phyloP scores from a whole-genome alignment of 2,888 invertebrate genomes.

The Luffia ferchaultella region DNA sequence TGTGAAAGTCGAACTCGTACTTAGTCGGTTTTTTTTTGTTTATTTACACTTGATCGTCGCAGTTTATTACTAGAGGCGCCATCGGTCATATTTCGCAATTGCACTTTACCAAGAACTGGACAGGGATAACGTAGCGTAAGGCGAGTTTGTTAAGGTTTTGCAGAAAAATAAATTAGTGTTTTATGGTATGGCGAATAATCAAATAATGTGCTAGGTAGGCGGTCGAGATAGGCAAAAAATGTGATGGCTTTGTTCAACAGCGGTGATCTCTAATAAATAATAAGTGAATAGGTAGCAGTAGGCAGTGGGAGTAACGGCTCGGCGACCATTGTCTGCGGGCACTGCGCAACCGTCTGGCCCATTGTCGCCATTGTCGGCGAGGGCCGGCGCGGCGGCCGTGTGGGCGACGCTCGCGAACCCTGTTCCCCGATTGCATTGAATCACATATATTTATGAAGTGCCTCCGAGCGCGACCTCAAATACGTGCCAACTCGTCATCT shows the following conservation, averaged over 20 bases:
- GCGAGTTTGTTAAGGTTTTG: too few species aligned
- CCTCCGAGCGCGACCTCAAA: background rate
- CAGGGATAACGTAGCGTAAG: too few species aligned
- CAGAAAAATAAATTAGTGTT: too few species aligned
- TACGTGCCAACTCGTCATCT: background rate
- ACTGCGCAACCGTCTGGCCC: too few species aligned
- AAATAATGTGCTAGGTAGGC: too few species aligned
- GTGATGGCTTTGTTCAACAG: background rate
- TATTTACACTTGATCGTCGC: background rate
- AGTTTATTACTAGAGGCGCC: background rate
- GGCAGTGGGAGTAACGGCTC: background rate
- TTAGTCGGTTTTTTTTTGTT: background rate
- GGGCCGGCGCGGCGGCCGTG: background rate
- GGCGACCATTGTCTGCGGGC: background rate
- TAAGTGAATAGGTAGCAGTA: background rate
- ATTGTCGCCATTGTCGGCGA: too few species aligned
- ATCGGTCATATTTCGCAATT: too few species aligned
- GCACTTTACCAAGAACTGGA: too few species aligned
- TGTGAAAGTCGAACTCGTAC: too few species aligned
- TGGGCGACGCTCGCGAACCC: background rate
- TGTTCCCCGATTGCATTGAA: background rate
- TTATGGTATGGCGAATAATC: too few species aligned
- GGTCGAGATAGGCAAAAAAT: background rate
- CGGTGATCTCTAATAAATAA: background rate
- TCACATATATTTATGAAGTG: background rate